These are phyloP conservation scores for Eidolon dupreanum DNA, from an alignment of 2,797 vertebrate genomes.

Conservation along the genomic window DNA sequence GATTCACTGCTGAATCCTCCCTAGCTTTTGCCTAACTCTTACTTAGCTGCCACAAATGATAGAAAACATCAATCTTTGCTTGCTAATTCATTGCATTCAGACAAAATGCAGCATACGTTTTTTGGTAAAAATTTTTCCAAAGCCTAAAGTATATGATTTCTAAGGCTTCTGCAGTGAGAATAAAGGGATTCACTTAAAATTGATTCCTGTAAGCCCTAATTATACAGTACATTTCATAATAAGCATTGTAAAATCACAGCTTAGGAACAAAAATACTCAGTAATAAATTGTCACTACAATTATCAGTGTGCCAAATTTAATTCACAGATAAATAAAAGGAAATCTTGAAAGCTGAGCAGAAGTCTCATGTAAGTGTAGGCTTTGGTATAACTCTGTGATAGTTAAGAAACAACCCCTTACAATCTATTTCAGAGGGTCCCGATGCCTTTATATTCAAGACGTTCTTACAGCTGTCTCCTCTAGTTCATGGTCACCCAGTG, in stretches of 20 bases:
- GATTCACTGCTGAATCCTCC: not conserved
- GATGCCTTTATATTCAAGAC: not conserved
- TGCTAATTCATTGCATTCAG: constrained; percentile 64
- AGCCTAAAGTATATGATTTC: constrained; percentile 11
- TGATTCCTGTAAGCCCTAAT: constrained; percentile 70
- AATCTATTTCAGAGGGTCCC: not conserved
- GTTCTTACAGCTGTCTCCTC: not conserved
- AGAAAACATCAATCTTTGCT: constrained; percentile 58
- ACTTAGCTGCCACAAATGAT: not conserved
- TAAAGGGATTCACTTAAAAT: constrained; percentile 68
- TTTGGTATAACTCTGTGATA: not conserved
- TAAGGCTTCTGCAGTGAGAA: constrained; percentile 37
- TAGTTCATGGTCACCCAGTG: not conserved
- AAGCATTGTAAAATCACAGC: constrained; percentile 75
- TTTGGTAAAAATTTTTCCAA: not conserved
- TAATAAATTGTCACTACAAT: constrained; percentile 70
- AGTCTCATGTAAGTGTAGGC: not conserved
- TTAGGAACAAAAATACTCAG: constrained; percentile 31
- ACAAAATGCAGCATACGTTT: constrained; percentile 8
- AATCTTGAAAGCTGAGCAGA: constrained; percentile 48
- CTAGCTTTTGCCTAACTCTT: constrained; percentile 41
- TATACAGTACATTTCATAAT: constrained; percentile 74
- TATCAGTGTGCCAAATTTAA: constrained; percentile 70
- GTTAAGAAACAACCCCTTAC: not conserved
- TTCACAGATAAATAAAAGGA: constrained; percentile 69